Evolutionary conservation across 1,140 invertebrate species (phyloP), one percentile per base, ranked within the genome.

Genomic region (Heterodera schachtii): DNA sequence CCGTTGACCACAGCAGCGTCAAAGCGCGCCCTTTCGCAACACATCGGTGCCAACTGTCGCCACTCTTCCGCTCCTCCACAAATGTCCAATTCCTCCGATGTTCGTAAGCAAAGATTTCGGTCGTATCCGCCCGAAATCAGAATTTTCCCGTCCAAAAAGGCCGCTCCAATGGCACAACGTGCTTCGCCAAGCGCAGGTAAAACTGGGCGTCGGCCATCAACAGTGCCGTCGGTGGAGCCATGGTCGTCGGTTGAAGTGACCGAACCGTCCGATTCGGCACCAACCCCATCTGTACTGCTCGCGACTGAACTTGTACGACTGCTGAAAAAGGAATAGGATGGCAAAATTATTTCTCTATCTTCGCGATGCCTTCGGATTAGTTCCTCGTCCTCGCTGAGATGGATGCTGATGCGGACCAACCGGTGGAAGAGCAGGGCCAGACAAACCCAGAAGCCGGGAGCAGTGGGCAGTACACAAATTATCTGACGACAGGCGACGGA

Each of bases 61-160:
- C 94, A 95, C 47, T 88, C 91, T 88, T 95, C 95, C 6, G 90
- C 91, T 60, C 91, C 90, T 7, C 11, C 69, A 4, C 41, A n/a
- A 41, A 93, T 92, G 86, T 94, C 92, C 90, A 94, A 95, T 31
- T 92, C 91, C 91, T 95, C 95, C 2, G 93, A 94, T 19, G 92
- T 92, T 77, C 92, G 93, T 69, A 96, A 91, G 88, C 94, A 95
- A 89, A 95, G 94, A 21, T 93, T 94, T 69, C 95, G 92, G 90
- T 95, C 94, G 90, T 96, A 95, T 9, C 95, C 95, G 90, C 94
- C 94, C 90, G 94, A 94, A 41, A 94, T 93, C 81, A 95, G 90
- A 1, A 95, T 90, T 73, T 92, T 92, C 44, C 93, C 93, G 80
- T 93, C 92, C 19, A 94, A 88, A 83, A 93, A 93, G 47, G 93